phyloP scores from a whole-genome alignment of 1,140 invertebrate genomes.

The Bursaphelenchus mucronatus region DNA sequence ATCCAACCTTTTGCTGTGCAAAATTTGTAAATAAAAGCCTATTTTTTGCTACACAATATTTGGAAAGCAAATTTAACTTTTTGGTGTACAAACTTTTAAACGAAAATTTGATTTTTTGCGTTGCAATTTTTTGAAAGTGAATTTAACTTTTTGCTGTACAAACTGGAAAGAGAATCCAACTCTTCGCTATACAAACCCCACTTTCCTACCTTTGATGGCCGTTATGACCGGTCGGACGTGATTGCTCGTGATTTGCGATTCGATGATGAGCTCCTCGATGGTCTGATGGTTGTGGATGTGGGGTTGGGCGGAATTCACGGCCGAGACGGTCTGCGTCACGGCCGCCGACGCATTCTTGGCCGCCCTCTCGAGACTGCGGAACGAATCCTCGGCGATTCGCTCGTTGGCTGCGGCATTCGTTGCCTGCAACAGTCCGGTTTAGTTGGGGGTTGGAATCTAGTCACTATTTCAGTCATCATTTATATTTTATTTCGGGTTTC shows the following conservation, averaged over 20 bases:
- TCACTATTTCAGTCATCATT: no score
- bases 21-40: not conserved
- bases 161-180: not conserved
- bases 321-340: not conserved
- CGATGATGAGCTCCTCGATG: constrained; percentile 72
- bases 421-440: constrained; percentile 63
- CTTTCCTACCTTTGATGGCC: constrained; percentile 62
- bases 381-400: constrained; percentile 73
- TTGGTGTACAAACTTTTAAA: not conserved
- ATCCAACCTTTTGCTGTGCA: no score
- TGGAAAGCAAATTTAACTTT: no score
- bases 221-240: constrained; percentile 70
- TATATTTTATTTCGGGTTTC: no score
- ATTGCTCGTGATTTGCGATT: constrained; percentile 73
- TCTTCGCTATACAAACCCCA: not conserved
- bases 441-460: no score
- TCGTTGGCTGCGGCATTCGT: constrained; percentile 77
- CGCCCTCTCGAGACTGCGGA: constrained; percentile 72
- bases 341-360: constrained; percentile 77
- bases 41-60: constrained; percentile 1
- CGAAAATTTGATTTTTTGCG: not conserved
- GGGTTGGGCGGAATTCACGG: constrained; percentile 34
- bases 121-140: not conserved
- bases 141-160: not conserved
- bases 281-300: constrained; percentile 69